phyloP scores from a whole-genome alignment of 2,797 vertebrate genomes.

The Chaetophractus vellerosus region DNA sequence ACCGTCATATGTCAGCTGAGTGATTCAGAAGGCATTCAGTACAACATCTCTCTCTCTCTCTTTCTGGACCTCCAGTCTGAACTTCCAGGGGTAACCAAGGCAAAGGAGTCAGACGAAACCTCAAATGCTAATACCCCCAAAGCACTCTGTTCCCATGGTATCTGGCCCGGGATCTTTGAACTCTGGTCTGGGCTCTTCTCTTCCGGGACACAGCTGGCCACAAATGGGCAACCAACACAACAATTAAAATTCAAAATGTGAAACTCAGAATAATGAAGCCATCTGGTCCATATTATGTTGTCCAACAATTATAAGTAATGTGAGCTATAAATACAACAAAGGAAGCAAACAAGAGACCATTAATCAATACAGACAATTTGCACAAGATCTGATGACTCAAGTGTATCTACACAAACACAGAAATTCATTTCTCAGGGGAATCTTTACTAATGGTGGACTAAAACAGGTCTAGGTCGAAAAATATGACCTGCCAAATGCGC shows the following conservation, averaged over 20 bases:
- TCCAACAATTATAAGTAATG: slow-evolving; percentile 85
- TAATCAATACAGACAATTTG: slow-evolving; percentile 80
- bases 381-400: slow-evolving; percentile 77
- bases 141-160: slow-evolving; percentile 1
- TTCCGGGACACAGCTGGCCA: slow-evolving; percentile 80
- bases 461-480: slow-evolving; percentile 54
- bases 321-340: slow-evolving; percentile 85
- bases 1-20: neutral
- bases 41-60: neutral
- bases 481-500: neutral
- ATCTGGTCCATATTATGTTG: slow-evolving; percentile 85
- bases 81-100: slow-evolving; percentile 37
- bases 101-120: neutral
- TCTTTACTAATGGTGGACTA: slow-evolving; percentile 49
- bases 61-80: neutral
- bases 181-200: slow-evolving; percentile 38
- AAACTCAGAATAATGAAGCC: slow-evolving; percentile 82
- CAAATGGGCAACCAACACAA: slow-evolving; percentile 67
- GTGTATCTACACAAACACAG: slow-evolving; percentile 80
- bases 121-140: slow-evolving; percentile 33
- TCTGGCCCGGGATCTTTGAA: slow-evolving; percentile 58
- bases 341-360: slow-evolving; percentile 83
- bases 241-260: slow-evolving; percentile 82
- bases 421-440: slow-evolving; percentile 63
- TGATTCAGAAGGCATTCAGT: neutral